phyloP scores from a whole-genome alignment of 2,113 vertebrate species.

The Lethenteron camtschaticum region DNA sequence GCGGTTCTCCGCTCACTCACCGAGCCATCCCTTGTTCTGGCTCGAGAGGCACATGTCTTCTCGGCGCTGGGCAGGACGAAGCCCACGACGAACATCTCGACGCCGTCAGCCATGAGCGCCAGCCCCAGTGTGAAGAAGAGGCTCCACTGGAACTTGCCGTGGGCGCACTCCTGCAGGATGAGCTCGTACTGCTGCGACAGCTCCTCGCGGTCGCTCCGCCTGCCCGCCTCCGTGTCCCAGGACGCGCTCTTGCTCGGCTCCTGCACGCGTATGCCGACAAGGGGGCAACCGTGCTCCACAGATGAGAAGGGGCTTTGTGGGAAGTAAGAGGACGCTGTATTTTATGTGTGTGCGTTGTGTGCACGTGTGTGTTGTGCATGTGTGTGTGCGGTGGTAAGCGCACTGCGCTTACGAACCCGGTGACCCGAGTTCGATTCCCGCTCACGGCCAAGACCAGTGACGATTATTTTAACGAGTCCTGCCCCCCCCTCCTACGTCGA shows the following conservation, averaged over 20 bases:
- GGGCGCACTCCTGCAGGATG: constrained; percentile 84
- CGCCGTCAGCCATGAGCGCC: constrained; percentile 82
- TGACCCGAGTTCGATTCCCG: too few species aligned
- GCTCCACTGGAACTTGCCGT: constrained; percentile 88
- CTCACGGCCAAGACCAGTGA: too few species aligned
- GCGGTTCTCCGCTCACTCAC: constrained; percentile 27
- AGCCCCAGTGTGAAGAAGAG: constrained; percentile 86
- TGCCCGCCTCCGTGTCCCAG: constrained; percentile 15
- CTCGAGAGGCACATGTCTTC: constrained; percentile 93
- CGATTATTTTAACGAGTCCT: too few species aligned
- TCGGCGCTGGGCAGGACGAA: constrained; percentile 84
- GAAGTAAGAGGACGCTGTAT: too few species aligned
- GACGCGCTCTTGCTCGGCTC: constrained; percentile 19
- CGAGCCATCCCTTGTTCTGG: constrained; percentile 95
- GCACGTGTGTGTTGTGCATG: too few species aligned
- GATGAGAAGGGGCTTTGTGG: too few species aligned
- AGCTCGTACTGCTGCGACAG: constrained; percentile 75
- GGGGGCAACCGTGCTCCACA: too few species aligned
- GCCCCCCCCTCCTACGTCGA: too few species aligned
- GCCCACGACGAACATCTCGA: constrained; percentile 88
- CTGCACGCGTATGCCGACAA: too few species aligned
- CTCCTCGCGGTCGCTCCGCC: constrained; percentile 28
- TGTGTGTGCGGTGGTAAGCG: too few species aligned
- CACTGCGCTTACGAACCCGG: too few species aligned
- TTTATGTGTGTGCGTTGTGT: too few species aligned